A percentile compares a stretch with the other conserved stretches of the same genome.
phyloP scores from a whole-genome alignment of 2,888 invertebrate genomes.

The Limnephilus rhombicus region DNA sequence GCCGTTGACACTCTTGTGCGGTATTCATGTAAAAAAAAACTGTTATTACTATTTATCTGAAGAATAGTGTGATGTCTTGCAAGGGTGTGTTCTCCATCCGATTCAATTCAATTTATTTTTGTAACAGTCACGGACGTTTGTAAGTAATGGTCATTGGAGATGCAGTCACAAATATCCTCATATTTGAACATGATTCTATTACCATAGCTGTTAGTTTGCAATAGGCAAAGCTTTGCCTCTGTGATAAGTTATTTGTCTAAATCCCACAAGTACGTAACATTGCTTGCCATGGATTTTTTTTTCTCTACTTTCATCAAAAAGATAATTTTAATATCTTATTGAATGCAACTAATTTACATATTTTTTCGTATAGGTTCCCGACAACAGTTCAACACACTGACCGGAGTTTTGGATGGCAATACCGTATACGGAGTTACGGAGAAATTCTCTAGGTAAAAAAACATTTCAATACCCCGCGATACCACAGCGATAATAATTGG shows the following conservation, averaged over 20 bases:
- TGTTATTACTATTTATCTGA: too few relatives aligned
- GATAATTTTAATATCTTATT: neutral
- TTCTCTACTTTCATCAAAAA: too few relatives aligned
- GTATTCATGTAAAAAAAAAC: too few relatives aligned
- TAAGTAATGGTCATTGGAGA: neutral
- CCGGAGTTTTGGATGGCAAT: constrained; percentile 91
- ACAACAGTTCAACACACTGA: constrained; percentile 90
- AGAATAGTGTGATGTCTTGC: too few relatives aligned
- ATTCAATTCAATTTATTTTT: too few relatives aligned
- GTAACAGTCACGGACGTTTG: neutral
- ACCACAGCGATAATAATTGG: neutral
- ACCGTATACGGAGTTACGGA: constrained; percentile 84
- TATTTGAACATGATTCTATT: neutral
- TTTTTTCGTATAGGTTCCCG: constrained; percentile 81
- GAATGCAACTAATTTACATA: neutral
- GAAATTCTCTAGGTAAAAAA: constrained; percentile 78
- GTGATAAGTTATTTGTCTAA: too few relatives aligned
- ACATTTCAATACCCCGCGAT: neutral
- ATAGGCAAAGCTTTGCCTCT: too few relatives aligned
- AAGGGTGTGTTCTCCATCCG: too few relatives aligned
- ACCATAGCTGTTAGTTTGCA: neutral
- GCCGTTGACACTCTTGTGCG: too few relatives aligned
- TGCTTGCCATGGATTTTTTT: too few relatives aligned
- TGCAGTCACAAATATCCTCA: neutral
- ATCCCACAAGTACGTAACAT: too few relatives aligned